These are phyloP conservation scores for Tribolium castaneum DNA, from an alignment of 1,140 invertebrate genomes.

Conservation along the genomic window DNA sequence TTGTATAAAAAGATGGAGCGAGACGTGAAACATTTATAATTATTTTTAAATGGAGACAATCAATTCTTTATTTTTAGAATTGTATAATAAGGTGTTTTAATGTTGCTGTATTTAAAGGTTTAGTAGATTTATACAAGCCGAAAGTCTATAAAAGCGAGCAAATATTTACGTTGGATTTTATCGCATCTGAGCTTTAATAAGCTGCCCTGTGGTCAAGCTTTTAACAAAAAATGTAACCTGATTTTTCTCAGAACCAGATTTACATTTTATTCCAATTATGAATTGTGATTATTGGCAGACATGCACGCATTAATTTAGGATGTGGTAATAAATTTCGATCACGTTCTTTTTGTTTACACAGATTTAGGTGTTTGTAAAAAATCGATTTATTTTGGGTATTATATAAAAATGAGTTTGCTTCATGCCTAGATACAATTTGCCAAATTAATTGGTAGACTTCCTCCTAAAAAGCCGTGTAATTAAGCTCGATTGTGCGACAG, in stretches of 20 bases:
- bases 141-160: background rate
- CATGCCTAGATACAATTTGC: background rate
- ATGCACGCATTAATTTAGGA: background rate
- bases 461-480: conserved; percentile 6
- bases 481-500: conserved; percentile 12
- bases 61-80: background rate
- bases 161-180: background rate
- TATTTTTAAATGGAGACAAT: background rate
- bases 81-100: background rate
- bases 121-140: background rate
- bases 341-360: background rate
- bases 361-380: background rate
- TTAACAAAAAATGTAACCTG: background rate
- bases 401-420: no score
- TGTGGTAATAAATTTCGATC: background rate
- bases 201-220: background rate
- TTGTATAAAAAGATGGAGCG: no score
- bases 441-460: conserved; percentile 17
- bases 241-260: background rate
- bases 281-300: background rate
- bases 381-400: no score
- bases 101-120: background rate
- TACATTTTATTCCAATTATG: background rate
- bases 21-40: background rate
- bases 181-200: background rate